Base-by-base conservation (phyloP, 2,797 vertebrate species). In the Babyrousa celebensis region DNA sequence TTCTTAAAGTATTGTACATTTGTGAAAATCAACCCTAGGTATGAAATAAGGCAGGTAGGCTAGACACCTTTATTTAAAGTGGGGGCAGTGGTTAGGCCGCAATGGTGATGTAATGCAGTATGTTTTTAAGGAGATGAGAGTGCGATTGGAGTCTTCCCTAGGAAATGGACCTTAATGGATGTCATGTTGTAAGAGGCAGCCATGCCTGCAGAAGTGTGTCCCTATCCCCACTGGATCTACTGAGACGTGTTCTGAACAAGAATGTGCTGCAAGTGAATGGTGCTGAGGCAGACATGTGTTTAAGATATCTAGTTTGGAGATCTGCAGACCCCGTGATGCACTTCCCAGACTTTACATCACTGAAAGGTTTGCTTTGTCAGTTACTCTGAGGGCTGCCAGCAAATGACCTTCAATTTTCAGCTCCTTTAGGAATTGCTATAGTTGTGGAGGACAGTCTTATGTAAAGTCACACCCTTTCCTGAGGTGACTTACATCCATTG, bases 41-140 rank as follows among this genome's bases (percentile, higher is more conserved):
- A 85, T 93, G 43, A 96, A 96, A 65, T 95, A 48, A 80, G 40
- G n/a, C 29, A 74, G 32, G n/a, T 92, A 87, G 92, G 18, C 52
- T 85, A 85, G 68, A 68, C 14, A 83, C 82, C 18, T 67, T 3
- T 63, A 89, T 56, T 90, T 95, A 77, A 96, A 85, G 15, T 62
- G 0, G 9, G 29, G 40, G 1, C 2, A 87, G 36, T 88, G 60
- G 25, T 77, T 90, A 77, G 29, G 18, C 43, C 79, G 91, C 12
- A 85, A 84, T 96, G 40, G 23, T 25, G 63, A 5, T 60, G 56
- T 67, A 71, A 67, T 70, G 54, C 8, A 62, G 18, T 89, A 12
- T 74, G 8, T n/a, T 96, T 94, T 94, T 54, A 78, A 87, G 12
- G 36, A 82, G 56, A 77, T 0, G 8, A 94, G 32, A 83, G 60